Base-by-base conservation (phyloP, 2,888 invertebrate genomes). In the Tetragonula carbonaria region DNA sequence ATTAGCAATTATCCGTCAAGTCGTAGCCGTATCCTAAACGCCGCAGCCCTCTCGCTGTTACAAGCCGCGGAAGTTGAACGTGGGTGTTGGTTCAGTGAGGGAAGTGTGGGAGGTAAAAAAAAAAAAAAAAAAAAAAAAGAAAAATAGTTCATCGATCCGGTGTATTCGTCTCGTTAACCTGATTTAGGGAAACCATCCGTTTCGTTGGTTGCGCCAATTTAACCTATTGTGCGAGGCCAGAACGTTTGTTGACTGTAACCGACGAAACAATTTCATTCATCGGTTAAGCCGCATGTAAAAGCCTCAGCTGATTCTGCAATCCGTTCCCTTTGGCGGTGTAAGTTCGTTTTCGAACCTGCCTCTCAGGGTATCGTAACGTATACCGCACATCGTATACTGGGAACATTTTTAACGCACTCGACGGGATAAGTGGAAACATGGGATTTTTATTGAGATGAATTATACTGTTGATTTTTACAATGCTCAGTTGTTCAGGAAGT, bases 1-100 rank as follows among this genome's bases (percentile, higher is more conserved):
- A 89, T 89, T 89, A 89, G 85, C 90, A 90, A 88, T 89, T 89
- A 89, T 79, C 84, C 79, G 82, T 88, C 82, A 80, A 82, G 80
- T 82, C 78, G 80, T 82, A 87, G 78, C 74, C 72, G 23, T 86
- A 2, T 45, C 82, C 80, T 78, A 72, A 82, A 55, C 78, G 73
- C 63, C 21, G 50, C 51, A 8, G 45, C 45, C 8, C 45, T 63
- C 62, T 50, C 51, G 70, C 74, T 75, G 82, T 87, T 76, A 71
- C 76, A 68, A 28, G 59, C 63, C 66, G 63, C 59, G 53, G 51
- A 55, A 13, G 57, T 5, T 57, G 28, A 14, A 33, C 14, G 16
- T 11, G 33, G 70, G 3, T 45, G 45, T n/a, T n/a, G 65, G 8
- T 28, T 2, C 1, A 28, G 51, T 21, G 33, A 78, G 13, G 21